phyloP scores from a whole-genome alignment of 2,888 invertebrate genomes.

The Drosophila austrosaltans region DNA sequence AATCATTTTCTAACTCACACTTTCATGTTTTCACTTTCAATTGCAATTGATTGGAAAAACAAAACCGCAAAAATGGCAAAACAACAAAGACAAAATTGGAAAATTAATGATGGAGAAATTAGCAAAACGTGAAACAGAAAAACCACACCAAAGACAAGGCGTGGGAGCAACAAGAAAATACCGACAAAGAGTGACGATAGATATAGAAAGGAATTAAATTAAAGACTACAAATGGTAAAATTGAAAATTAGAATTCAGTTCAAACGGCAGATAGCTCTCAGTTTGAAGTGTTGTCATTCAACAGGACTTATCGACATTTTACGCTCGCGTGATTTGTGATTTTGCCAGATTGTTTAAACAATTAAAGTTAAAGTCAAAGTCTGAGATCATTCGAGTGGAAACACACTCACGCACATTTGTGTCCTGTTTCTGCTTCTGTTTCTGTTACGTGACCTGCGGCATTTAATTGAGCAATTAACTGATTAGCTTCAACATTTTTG shows the following conservation, averaged over 20 bases:
- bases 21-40: constrained; percentile 77
- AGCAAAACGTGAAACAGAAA: constrained; percentile 65
- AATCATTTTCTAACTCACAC: constrained; percentile 71
- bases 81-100: constrained; percentile 54
- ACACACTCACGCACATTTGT: constrained; percentile 22
- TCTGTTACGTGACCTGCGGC: constrained; percentile 44
- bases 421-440: background rate
- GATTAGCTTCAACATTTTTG: constrained; percentile 48
- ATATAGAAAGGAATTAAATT: constrained; percentile 15
- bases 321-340: constrained; percentile 46
- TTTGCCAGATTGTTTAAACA: constrained; percentile 42
- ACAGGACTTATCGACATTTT: constrained; percentile 44
- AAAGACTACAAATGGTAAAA: constrained; percentile 4
- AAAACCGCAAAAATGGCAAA: constrained; percentile 46
- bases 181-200: constrained; percentile 11
- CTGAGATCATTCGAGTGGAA: constrained; percentile 20
- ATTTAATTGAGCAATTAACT: constrained; percentile 59
- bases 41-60: constrained; percentile 61
- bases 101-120: constrained; percentile 63
- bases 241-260: constrained; percentile 13
- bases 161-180: constrained; percentile 33
- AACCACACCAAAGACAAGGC: constrained; percentile 31
- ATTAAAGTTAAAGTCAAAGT: constrained; percentile 39
- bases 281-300: constrained; percentile 2
- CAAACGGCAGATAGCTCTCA: constrained; percentile 11